Base-by-base conservation (phyloP, 2,888 invertebrate genomes). In the Toxonevra muliebris region DNA sequence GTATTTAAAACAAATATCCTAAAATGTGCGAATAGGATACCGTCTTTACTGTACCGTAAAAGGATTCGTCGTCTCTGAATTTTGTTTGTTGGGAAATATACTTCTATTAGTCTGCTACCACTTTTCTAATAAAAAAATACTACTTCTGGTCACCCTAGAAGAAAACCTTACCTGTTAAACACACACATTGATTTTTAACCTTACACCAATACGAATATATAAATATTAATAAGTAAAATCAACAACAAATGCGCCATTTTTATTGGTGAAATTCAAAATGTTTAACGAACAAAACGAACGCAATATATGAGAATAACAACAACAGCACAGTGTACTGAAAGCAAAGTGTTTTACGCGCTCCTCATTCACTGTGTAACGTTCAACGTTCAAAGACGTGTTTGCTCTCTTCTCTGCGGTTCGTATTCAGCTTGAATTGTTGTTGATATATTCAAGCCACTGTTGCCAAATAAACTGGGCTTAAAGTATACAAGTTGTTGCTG, bases 281-380 rank as follows among this genome's bases (percentile, higher is more conserved):
- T 42, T 61, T 54, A 66, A 66, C 66, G 66, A 60, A 60, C 60
- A 48, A 59, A 54, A 66, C 53, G 53, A 53, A 53, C 53, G 7
- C 12, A 20, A 12, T 17, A 54, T 48, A n/a, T 48, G 4, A 4
- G 15, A 48, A 48, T 48, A 13, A 48, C 66, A 15, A 57, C 54
- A 64, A 50, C 58, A 70, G 66, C 64, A 71, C 55, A 55, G 61
- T 61, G 65, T 68, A 70, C 42, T 66, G 13, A 54, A 54, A 19
- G 17, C 12, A 30, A 30, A 30, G 30, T 30, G 30, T 30, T 30
- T n/a, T 30, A 30, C 30, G 7, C 30, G 2, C 30, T 30, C 13
- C 13, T 42, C 72, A 72, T 72, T 71, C 71, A 65, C 68, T 64
- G 66, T 63, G 65, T 66, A 71, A 72, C 69, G 62, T 71, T 72